Evolutionary conservation across 23 tunicate species (phyloP).

Genomic region (Aplidium turbinatum): DNA sequence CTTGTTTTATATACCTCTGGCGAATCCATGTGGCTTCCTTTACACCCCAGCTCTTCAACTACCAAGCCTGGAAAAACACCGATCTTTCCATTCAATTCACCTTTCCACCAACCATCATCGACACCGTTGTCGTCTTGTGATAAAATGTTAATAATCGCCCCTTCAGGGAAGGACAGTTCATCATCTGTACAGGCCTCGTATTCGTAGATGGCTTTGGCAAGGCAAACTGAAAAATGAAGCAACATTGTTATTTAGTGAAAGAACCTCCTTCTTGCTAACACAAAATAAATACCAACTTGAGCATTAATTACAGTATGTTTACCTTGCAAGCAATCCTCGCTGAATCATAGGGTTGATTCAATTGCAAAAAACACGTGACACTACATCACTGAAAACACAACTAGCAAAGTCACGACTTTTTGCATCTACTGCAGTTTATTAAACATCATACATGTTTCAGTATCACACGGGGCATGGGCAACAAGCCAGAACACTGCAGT

Average conservation of each 20-base stretch:
- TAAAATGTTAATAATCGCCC: constrained; percentile 67
- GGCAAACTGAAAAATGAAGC: constrained; percentile 41
- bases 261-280: background rate
- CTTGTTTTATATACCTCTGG: too few relatives aligned
- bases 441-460: too few relatives aligned
- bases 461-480: too few relatives aligned
- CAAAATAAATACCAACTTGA: background rate
- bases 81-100: constrained; percentile 73
- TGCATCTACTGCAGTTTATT: too few relatives aligned
- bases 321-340: too few relatives aligned
- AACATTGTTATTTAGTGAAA: background rate
- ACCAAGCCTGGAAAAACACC: constrained; percentile 91
- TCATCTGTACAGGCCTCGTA: constrained; percentile 81
- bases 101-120: constrained; percentile 98
- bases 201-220: constrained; percentile 83
- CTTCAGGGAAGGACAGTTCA: constrained; percentile 81
- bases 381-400: constrained; percentile 66
- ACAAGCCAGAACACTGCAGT: too few relatives aligned
- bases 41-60: constrained; percentile 65
- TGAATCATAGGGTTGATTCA: too few relatives aligned
- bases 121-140: constrained; percentile 88
- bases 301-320: too few relatives aligned
- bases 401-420: constrained; percentile 75
- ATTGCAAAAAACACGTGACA: too few relatives aligned
- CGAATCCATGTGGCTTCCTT: too few relatives aligned